Conservation (phyloP, 2,797 vertebrate species). For the Cryptoprocta ferox region DNA sequence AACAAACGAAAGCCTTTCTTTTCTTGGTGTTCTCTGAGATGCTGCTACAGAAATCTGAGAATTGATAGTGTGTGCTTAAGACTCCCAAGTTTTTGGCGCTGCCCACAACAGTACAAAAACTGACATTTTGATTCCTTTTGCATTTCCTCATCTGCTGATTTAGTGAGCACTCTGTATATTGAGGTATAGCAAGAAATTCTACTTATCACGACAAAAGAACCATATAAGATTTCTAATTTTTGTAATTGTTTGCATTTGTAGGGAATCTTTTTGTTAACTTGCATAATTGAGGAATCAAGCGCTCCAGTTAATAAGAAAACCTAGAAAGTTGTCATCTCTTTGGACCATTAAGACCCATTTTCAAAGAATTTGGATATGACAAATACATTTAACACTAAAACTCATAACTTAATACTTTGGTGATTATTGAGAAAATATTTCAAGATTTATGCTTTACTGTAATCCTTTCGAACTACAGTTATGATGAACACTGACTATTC, state of each 20-base stretch:
- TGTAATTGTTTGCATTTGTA: background rate
- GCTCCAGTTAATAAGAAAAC: background rate
- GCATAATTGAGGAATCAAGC: background rate
- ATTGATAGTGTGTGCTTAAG: background rate
- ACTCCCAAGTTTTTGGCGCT: background rate
- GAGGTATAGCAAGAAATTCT: background rate
- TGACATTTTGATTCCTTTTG: background rate
- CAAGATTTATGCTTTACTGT: background rate
- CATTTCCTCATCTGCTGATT: constrained; percentile 1
- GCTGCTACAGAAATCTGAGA: background rate
- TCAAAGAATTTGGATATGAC: constrained; percentile 1
- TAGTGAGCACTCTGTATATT: background rate
- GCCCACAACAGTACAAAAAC: background rate
- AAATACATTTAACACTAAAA: constrained; percentile 4
- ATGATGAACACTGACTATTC: background rate
- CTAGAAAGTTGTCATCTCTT: background rate
- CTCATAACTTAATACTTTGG: constrained; percentile 17
- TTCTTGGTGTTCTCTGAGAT: background rate
- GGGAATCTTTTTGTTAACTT: constrained; percentile 30
- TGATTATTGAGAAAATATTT: constrained; percentile 3
- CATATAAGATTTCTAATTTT: background rate
- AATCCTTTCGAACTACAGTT: constrained; percentile 28
- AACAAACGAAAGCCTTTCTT: background rate
- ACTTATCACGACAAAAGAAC: background rate
- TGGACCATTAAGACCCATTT: background rate